Base-by-base conservation (phyloP, 2,888 invertebrate species). In the Chloroclysta siterata region DNA sequence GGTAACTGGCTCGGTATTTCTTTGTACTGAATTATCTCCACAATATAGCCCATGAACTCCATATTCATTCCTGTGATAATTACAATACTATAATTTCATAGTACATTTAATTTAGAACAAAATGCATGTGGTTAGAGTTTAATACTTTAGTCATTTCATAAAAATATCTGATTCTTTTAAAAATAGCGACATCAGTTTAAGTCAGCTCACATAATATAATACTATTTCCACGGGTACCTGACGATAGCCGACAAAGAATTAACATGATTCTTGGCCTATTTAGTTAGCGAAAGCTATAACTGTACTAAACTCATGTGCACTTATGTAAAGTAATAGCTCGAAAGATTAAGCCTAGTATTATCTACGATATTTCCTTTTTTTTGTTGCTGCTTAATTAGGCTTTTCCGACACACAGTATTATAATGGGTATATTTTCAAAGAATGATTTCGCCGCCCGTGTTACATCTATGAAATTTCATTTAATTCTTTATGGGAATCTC, bases 101-200 rank as follows among this genome's bases (percentile, higher is more conserved):
- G 36, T 75, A 82, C 75, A 81, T 80, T 81, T 75, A 75, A 82
- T 84, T 83, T 79, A 82, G 82, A 80, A 80, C 77, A 82, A 82
- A 82, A 84, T 80, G 82, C 83, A 77, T 78, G 76, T 79, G 81
- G 79, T 85, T 87, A 86, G 85, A 89, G 85, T 79, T 77, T 89
- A 90, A 90, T 90, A 91, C 88, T 89, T 85, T 85, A 86, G 92
- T 93, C 91, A 90, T 88, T 88, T 89, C 83, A 89, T 91, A 90
- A 92, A 91, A 90, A 84, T 83, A 80, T 84, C 75, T 80, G 82
- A 84, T 82, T 77, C 76, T 79, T 84, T 82, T 79, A 82, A 84
- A 84, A 83, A 82, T 84, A 89, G 88, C 85, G 81, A 85, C 82
- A 82, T 82, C 76, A 79, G 47, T 80, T 81, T 63, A 78, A 81